Conservation (phyloP, 2,113 vertebrate species). For the Oxygymnocypris stewartii region DNA sequence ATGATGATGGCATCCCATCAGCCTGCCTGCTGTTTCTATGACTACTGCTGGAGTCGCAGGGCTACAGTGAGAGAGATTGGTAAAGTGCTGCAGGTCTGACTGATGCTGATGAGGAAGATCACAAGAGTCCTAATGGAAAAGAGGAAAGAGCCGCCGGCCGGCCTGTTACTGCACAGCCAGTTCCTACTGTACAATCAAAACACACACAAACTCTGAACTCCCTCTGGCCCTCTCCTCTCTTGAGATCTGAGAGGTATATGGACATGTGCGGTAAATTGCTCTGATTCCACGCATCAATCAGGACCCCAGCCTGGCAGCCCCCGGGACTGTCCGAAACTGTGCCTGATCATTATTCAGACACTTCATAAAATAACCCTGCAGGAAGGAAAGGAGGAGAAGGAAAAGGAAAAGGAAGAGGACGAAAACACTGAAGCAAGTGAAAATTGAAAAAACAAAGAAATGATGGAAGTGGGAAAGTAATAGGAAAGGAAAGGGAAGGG, state of each 20-base stretch:
- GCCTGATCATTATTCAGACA: conserved; percentile 38
- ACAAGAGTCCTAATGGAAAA: conserved; percentile 33
- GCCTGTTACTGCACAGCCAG: not conserved
- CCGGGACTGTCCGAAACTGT: conserved; percentile 30
- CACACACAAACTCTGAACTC: conserved; percentile 7
- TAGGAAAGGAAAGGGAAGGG: not conserved
- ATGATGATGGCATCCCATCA: conserved; percentile 51
- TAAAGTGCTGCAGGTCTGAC: conserved; percentile 15
- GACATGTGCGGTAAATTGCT: conserved; percentile 49
- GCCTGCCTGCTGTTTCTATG: conserved; percentile 44
- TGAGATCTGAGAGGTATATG: conserved; percentile 22
- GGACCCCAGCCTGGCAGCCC: conserved; percentile 15
- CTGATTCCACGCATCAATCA: conserved; percentile 52
- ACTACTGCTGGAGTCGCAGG: conserved; percentile 37
- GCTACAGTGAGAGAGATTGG: conserved; percentile 22
- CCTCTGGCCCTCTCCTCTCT: conserved; percentile 1
- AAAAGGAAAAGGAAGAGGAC: too few species aligned
- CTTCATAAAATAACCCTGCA: not conserved
- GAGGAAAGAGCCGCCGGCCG: not conserved
- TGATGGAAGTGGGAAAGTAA: not conserved
- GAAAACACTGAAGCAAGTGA: too few species aligned
- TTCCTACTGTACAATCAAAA: not conserved
- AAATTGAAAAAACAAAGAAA: too few species aligned
- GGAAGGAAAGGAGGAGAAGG: not conserved
- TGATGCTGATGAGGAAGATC: conserved; percentile 40